Base-by-base conservation (phyloP, 2,888 invertebrate species). In the Drosophila testacea region DNA sequence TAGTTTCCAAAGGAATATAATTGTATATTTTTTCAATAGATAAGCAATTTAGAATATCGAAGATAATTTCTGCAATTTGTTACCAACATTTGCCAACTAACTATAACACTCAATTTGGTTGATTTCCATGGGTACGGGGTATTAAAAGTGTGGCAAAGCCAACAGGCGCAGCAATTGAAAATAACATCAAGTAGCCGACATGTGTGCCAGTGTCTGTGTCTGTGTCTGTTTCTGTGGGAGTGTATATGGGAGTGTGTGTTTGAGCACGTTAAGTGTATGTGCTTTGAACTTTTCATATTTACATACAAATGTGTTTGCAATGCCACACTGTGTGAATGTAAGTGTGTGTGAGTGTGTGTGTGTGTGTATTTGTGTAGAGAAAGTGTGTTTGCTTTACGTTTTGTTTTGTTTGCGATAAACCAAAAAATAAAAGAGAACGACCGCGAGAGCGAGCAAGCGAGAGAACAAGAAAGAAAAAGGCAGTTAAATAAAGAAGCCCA, bases 221-320 rank as follows among this genome's bases (percentile, higher is more conserved):
- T 36, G 44, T 44, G 56, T 65, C 27, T 47, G 44, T 57, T 27
- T 46, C 13, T 34, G 28, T 4, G 32, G 16, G 47, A 39, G 46
- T 46, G 28, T 54, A 44, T 61, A 48, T 13, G 38, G 11, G 57
- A 60, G 55, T 61, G 69, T 56, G 48, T 77, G 70, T 85, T 73
- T 85, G 71, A 77, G 78, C 59, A 82, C 75, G 78, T 65, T 83
- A 88, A 80, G 83, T 82, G 83, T 78, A 62, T 88, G 73, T 88
- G 83, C 83, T 83, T 88, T 83, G 86, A 83, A 83, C 83, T 83
- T 83, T 85, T 81, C 69, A 81, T 79, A 87, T 83, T 86, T 79
- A 73, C 84, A 84, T 81, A 81, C 76, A 81, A 81, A 78, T 84
- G 76, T 62, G 79, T 72, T 68, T 54, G 57, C 65, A 54, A 16